Percentiles rank a stretch among this genome's conserved stretches.
Evolutionary conservation across 2,888 invertebrate genomes (phyloP).

Genomic region (Callosobruchus maculatus): DNA sequence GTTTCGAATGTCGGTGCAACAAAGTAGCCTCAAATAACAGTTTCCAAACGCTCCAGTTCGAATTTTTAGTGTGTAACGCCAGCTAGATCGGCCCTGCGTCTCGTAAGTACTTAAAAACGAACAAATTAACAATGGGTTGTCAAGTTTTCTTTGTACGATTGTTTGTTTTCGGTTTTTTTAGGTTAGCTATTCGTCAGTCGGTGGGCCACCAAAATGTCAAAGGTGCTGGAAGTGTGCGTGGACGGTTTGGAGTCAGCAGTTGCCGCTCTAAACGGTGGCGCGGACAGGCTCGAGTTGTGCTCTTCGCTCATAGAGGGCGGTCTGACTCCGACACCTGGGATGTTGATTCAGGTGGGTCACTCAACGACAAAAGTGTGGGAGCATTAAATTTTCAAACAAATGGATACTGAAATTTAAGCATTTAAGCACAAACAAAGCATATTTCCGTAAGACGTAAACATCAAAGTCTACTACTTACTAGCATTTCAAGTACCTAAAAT

Average conservation of each 20-base stretch:
- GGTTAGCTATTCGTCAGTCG: not conserved
- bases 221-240: constrained; percentile 80
- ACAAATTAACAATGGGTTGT: constrained; percentile 14
- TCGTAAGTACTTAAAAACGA: constrained; percentile 18
- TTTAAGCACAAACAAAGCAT: too few species aligned
- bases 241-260: constrained; percentile 81
- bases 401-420: too few species aligned
- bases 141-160: constrained; percentile 9
- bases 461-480: too few species aligned
- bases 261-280: constrained; percentile 79
- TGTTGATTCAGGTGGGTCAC: constrained; percentile 51
- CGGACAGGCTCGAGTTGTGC: constrained; percentile 80
- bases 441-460: too few species aligned
- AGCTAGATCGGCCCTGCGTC: not conserved
- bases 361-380: too few species aligned
- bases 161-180: constrained; percentile 23
- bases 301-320: constrained; percentile 81
- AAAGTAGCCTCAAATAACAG: constrained; percentile 26
- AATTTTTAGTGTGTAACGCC: not conserved
- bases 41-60: not conserved
- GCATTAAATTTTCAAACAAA: too few species aligned
- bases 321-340: constrained; percentile 77
- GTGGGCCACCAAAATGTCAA: constrained; percentile 46
- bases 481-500: too few species aligned
- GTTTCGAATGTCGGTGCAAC: constrained; percentile 49